Evolutionary conservation across 1,140 invertebrate genomes (phyloP).

Genomic region (Anoplophora glabripennis): DNA sequence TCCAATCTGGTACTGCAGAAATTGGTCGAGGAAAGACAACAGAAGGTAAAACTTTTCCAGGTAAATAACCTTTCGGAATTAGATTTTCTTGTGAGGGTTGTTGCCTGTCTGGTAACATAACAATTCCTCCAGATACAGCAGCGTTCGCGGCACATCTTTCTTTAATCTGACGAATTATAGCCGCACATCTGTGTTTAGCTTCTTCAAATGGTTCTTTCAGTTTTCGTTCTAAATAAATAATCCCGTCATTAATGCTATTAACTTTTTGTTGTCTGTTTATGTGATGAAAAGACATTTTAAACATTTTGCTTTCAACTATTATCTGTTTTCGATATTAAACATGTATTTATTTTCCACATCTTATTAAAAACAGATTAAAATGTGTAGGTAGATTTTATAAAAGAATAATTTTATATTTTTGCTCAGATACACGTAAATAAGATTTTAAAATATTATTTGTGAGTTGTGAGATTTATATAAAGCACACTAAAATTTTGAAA

Average conservation of each 20-base stretch:
- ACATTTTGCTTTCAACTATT: background rate
- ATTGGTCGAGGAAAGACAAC: background rate
- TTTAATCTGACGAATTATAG: background rate
- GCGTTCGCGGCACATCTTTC: background rate
- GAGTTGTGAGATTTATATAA: background rate
- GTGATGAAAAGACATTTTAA: background rate
- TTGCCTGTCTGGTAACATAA: background rate
- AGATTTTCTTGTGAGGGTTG: background rate
- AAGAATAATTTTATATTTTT: too few species aligned
- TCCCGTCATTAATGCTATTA: too few species aligned
- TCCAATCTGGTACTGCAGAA: background rate
- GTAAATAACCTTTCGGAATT: background rate
- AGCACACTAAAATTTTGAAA: background rate
- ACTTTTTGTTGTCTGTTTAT: background rate
- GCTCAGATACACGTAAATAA: background rate
- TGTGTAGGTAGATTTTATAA: too few species aligned
- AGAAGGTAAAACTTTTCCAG: constrained; percentile 1
- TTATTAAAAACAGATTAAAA: too few species aligned
- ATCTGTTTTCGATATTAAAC: too few species aligned
- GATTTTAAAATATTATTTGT: background rate
- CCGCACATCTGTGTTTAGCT: background rate
- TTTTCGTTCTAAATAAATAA: too few species aligned
- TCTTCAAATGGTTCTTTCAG: background rate
- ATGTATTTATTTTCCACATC: too few species aligned
- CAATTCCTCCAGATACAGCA: background rate